Base-by-base conservation (phyloP, 2,888 invertebrate species). In the Parascotia fuliginaria region DNA sequence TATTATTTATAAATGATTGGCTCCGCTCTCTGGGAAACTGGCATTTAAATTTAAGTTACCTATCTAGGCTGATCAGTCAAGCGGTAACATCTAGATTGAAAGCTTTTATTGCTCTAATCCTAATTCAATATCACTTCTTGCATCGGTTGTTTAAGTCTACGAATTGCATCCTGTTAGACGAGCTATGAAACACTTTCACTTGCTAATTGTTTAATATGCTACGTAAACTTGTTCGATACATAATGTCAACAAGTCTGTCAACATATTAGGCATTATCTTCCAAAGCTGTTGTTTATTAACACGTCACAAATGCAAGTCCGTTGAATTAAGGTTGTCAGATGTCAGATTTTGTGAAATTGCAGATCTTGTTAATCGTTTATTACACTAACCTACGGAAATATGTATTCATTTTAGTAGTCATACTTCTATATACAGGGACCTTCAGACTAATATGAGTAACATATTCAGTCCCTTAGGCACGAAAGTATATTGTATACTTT, bases 41-140 rank as follows among this genome's bases (percentile, higher is more conserved):
- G 87, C 91, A 91, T 92, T 92, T 92, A 89, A 42, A 84, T 86
- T 79, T 69, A 60, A 72, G 71, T 69, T 74, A 73, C 69, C 57
- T 84, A 89, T 89, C 87, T 85, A 79, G 77, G 70, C 76, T 83
- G 87, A 87, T 89, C 91, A 89, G 73, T 89, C 84, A 87, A 80
- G 88, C 90, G 78, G 79, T 78, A 87, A 86, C 77, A 85, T 87
- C 89, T 86, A 89, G 89, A 89, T 91, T 85, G 85, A 87, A 87
- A 81, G 80, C 84, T 85, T 89, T 84, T 82, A 87, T 85, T 83
- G 77, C 80, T 71, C 82, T 90, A 89, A 92, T 91, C 90, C 90
- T 87, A 82, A 85, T 87, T 84, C 82, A 83, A 85, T 86, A 85
- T 74, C 79, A 71, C 70, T 89, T 89, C 90, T 89, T 87, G 83